Evolutionary conservation across 1,140 invertebrate species (phyloP), one percentile per base, ranked within the genome.

Genomic region (Drosophila sulfurigaster): DNA sequence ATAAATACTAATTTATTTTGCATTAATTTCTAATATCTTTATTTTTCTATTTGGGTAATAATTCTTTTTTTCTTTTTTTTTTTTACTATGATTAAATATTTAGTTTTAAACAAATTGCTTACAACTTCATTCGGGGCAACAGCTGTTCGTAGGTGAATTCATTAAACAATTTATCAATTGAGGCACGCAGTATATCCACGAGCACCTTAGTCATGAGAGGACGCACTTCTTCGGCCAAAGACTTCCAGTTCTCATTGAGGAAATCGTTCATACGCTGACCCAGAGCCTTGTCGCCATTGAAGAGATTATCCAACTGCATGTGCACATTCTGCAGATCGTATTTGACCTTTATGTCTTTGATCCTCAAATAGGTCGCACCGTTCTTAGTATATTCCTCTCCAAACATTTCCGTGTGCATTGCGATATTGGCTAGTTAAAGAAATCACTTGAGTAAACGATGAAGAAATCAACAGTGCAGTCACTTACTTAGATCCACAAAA

Each of bases 281-380:
- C 41, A 96, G 86, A 25, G 94, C 94, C 56, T 94, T 91, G 76
- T 96, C 95, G 0, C 95, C 95, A 71, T 95, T 95, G 78, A 96
- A 96, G 0, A 96, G 92, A 93, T 96, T 95, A 5, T 95, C 94
- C 5, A 96, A 92, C 59, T 95, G 91, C 58, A 96, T 93, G 5
- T 93, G 92, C 0, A 95, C 95, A 38, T 94, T 83, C 1, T 94
- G 94, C 6, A 96, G 93, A 8, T 95, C 93, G 74, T 96, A 96
- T 58, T 94, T 93, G 0, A 96, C 93, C 38, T 94, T 93, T 20
- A 96, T 94, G n/a, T 95, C 93, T 38, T 93, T 93, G 4, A 96
- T 94, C 41, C 94, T 94, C 32, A 95, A 94, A 76, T 95, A 94
- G 64, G 91, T 58, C 2, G 92, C 82, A 7, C 73, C 70, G 32